A percentile compares a stretch with the other conserved stretches of the same genome.
phyloP scores from a whole-genome alignment of 2,113 vertebrate genomes.

The Stercorarius parasiticus region DNA sequence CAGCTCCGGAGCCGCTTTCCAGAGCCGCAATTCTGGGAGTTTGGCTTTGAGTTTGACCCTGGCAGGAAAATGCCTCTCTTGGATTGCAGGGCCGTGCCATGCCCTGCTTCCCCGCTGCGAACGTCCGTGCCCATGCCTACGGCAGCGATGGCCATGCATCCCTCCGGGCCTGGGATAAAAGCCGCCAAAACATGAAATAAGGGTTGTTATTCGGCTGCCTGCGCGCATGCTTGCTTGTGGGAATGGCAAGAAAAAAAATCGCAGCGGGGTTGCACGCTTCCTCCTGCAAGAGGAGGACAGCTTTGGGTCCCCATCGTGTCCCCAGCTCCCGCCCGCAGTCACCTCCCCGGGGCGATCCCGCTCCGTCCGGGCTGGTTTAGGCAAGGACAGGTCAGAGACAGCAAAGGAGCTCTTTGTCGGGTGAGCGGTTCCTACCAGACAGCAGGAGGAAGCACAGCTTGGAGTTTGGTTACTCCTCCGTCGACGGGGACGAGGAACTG shows the following conservation, averaged over 20 bases:
- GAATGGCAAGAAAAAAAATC: not conserved
- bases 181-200: not conserved
- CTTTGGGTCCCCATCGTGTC: fast-evolving
- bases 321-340: not conserved
- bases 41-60: not conserved
- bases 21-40: not conserved
- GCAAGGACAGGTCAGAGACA: not conserved
- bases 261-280: fast-evolving
- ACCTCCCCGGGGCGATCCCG: fast-evolving
- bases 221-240: fast-evolving
- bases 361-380: not conserved
- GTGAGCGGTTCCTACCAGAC: conserved; percentile 81
- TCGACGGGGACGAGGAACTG: conserved; percentile 91
- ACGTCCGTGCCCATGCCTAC: fast-evolving
- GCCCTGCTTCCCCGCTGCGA: not conserved
- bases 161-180: not conserved
- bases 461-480: conserved; percentile 87
- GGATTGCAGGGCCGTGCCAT: not conserved
- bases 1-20: fast-evolving
- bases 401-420: not conserved
- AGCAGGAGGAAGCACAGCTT: conserved; percentile 92
- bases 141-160: fast-evolving
- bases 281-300: not conserved
- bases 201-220: not conserved
- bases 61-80: not conserved